Evolutionary conservation across 2,888 invertebrate species (phyloP), one percentile per base, ranked within the genome.

Genomic region (Lithophane leautieri): DNA sequence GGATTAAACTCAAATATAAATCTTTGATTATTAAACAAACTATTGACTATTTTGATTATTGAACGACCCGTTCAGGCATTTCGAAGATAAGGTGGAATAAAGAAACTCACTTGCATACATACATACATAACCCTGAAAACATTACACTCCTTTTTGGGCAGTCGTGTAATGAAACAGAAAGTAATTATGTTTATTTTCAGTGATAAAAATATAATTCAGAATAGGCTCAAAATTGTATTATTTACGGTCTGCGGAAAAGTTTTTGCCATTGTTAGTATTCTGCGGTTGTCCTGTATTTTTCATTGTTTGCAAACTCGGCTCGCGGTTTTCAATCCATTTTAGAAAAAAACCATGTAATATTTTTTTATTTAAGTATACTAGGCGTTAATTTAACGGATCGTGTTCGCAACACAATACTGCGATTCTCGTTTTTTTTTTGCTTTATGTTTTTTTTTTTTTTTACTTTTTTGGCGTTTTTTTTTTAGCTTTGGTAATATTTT

Each of bases 241-340:
- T 84, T 70, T 60, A 73, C 62, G 3, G 76, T 66, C 61, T 69
- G 63, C 14, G 63, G 4, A 4, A 60, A 83, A 75, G 50, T 70
- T 77, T 52, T 52, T 52, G 61, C 60, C 60, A 66, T 79, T 77
- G 69, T 84, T 77, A 73, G 73, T 69, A 85, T 83, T 86, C 77
- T 28, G 73, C 19, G 62, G 83, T 83, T 54, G 69, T 67, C 61
- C 62, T 40, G 54, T 47, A 63, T 61, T 77, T 72, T 72, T 62
- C 28, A 72, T 72, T 72, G 72, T 84, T 76, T 28, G 44, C 12
- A 66, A 78, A 82, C 56, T 69, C 52, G 50, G 44, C 73, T 75
- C 65, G 52, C 40, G 68, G 75, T 63, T 60, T 8, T n/a, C 19
- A 54, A 70, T 70, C 9, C 1, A 62, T 81, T 72, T 66, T 25